A percentile compares a stretch with the other conserved stretches of the same genome.
These are phyloP conservation scores for Coluber constrictor DNA, from an alignment of 2,797 vertebrate genomes.

Conservation along the genomic window DNA sequence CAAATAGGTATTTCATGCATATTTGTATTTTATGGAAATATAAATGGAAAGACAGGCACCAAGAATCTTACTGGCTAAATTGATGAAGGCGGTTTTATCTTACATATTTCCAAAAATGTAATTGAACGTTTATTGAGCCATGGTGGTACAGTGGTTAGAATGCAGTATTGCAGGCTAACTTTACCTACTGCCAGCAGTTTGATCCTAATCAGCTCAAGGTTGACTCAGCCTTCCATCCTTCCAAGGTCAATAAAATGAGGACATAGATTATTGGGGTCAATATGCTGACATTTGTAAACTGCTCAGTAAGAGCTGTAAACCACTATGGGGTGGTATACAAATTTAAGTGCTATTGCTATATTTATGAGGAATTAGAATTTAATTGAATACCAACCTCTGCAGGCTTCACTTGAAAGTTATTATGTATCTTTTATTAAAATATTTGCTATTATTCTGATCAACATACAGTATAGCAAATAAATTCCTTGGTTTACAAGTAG, in stretches of 20 bases:
- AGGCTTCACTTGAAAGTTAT: not conserved
- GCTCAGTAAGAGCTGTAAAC: not conserved
- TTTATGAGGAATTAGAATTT: not conserved
- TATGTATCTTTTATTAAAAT: not conserved
- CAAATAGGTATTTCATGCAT: not conserved
- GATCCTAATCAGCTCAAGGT: not conserved
- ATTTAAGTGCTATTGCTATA: not conserved
- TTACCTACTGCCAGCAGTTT: not conserved
- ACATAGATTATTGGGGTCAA: not conserved
- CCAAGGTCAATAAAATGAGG: not conserved
- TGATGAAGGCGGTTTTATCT: not conserved
- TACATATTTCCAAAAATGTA: not conserved
- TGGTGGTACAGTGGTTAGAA: not conserved
- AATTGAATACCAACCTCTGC: not conserved
- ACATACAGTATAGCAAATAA: not conserved
- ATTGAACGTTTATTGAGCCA: not conserved
- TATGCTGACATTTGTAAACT: not conserved
- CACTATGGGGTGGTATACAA: not conserved
- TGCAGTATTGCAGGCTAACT: not conserved
- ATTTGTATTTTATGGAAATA: not conserved
- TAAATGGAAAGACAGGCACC: not conserved
- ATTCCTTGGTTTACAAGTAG: not conserved
- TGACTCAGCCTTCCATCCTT: not conserved
- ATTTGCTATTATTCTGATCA: not conserved
- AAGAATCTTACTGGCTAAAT: not conserved